Conservation (phyloP, 2,888 invertebrate genomes). For the Chydorus sphaericus region DNA sequence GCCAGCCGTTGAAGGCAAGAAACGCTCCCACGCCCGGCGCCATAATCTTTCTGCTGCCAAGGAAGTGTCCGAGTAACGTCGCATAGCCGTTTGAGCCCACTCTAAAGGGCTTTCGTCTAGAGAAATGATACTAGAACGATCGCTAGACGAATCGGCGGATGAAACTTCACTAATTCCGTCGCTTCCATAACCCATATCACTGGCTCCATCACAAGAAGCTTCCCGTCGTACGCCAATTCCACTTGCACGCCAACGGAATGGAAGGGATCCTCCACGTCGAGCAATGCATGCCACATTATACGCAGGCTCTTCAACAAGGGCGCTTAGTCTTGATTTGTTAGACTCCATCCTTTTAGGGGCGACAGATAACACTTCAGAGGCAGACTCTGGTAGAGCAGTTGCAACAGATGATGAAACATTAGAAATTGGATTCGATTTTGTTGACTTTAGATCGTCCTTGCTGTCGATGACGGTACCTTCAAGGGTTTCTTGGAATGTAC, state of each 20-base stretch:
- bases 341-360: not conserved
- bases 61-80: conserved; percentile 13
- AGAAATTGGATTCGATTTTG: not conserved
- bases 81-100: conserved; percentile 6
- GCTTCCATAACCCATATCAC: conserved; percentile 25
- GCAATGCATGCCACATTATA: not conserved
- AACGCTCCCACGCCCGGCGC: conserved; percentile 12
- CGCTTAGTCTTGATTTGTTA: not conserved
- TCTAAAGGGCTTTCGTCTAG: conserved; percentile 27
- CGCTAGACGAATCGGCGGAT: conserved; percentile 23
- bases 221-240: conserved; percentile 1
- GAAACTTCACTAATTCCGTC: conserved; percentile 36
- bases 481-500: not conserved
- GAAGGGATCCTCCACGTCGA: conserved; percentile 3
- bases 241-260: not conserved
- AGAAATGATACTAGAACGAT: conserved; percentile 36
- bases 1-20: conserved; percentile 8
- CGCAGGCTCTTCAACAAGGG: not conserved
- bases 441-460: too few relatives aligned
- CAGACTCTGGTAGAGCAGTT: not conserved
- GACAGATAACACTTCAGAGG: not conserved
- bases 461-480: conserved; percentile 1
- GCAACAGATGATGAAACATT: not conserved
- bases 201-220: conserved; percentile 8
- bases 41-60: conserved; percentile 7